A percentile compares a stretch with the other conserved stretches of the same genome.
phyloP scores from a whole-genome alignment of 2,797 vertebrate species.

The Carcharodon carcharias region DNA sequence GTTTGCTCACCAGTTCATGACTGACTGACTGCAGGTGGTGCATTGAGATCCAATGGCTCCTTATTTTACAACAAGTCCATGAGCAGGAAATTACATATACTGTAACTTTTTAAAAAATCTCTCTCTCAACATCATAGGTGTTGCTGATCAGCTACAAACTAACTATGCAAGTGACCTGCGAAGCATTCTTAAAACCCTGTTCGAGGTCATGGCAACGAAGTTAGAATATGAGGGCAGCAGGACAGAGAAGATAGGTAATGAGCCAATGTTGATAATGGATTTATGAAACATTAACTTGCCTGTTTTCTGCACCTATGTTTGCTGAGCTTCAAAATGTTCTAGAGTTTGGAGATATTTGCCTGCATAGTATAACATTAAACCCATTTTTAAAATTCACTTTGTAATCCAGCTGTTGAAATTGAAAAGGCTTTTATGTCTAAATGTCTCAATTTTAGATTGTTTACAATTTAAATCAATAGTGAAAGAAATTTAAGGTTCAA shows the following conservation, averaged over 20 bases:
- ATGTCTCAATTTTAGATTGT: not conserved
- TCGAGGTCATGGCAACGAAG: slow-evolving; percentile 97
- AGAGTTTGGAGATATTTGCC: not conserved
- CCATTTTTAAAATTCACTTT: not conserved
- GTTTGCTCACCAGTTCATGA: not conserved
- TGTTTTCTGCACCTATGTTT: not conserved
- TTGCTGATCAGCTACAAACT: slow-evolving; percentile 94
- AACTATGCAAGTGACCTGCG: slow-evolving; percentile 95
- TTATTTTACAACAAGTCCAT: not conserved
- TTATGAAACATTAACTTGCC: not conserved
- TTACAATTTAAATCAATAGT: not conserved
- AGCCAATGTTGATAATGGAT: not conserved
- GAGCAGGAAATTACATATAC: not conserved
- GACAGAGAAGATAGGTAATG: slow-evolving; percentile 79
- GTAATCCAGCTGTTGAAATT: not conserved
- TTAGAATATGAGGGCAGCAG: slow-evolving; percentile 76
- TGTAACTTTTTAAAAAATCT: not conserved
- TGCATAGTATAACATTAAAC: not conserved
- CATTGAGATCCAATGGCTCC: not conserved
- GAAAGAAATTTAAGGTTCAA: not conserved
- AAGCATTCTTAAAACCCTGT: slow-evolving; percentile 91
- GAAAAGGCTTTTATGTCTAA: not conserved
- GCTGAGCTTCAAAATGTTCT: not conserved
- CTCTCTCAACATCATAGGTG: slow-evolving; percentile 59
- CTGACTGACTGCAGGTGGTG: not conserved